These are phyloP conservation scores for Labrus mixtus DNA, from an alignment of 2,113 vertebrate genomes.

Conservation along the genomic window DNA sequence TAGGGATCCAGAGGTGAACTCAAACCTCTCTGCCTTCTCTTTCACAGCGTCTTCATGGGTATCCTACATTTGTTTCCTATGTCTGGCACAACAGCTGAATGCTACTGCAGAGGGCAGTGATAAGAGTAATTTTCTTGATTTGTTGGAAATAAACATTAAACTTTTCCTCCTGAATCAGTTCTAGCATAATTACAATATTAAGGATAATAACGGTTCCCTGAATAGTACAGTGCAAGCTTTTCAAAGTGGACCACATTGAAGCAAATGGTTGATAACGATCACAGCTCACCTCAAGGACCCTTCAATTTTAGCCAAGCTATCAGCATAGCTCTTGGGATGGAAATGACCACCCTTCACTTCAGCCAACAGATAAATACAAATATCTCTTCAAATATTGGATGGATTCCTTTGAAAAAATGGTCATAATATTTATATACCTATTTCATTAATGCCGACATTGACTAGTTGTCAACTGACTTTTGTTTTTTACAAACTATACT, in stretches of 20 bases:
- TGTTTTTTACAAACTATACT: too few relatives aligned
- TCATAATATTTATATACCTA: neutral
- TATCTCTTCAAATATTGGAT: neutral
- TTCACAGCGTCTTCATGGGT: slow-evolving; percentile 17
- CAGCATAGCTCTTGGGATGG: neutral
- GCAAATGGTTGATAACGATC: neutral
- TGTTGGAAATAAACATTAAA: slow-evolving; percentile 2
- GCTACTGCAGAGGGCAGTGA: slow-evolving; percentile 7
- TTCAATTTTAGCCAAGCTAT: neutral
- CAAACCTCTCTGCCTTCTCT: slow-evolving; percentile 54
- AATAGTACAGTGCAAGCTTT: neutral
- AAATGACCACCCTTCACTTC: neutral
- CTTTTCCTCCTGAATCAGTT: slow-evolving; percentile 25
- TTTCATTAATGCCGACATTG: neutral
- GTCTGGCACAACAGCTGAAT: slow-evolving; percentile 19
- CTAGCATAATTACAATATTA: slow-evolving; percentile 23
- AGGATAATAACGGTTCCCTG: slow-evolving; percentile 13
- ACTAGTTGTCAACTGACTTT: too few relatives aligned
- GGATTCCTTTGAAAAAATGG: neutral
- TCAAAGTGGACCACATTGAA: slow-evolving; percentile 21
- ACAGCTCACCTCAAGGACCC: neutral
- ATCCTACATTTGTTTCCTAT: slow-evolving; percentile 26
- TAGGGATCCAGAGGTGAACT: slow-evolving; percentile 50
- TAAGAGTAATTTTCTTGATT: slow-evolving; percentile 31
- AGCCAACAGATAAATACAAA: neutral